Evolutionary conservation across 2,113 vertebrate species (phyloP).

Genomic region (Amphiprion ocellaris): DNA sequence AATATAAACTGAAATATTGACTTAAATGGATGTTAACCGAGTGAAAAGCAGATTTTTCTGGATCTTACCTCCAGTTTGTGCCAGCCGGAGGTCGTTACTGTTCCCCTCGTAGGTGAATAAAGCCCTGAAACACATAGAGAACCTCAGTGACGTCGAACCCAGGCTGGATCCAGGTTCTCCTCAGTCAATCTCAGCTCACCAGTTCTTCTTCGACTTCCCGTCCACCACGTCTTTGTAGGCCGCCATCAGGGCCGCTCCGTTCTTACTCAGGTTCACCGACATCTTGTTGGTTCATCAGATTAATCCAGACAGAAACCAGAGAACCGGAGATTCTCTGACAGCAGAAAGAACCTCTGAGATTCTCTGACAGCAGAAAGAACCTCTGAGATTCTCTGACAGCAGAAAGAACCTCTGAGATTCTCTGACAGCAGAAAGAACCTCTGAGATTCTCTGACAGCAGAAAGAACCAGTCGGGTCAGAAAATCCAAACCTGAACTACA

Average conservation of each 20-base stretch:
- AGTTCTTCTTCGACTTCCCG: slow-evolving; percentile 85
- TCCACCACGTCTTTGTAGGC: slow-evolving; percentile 89
- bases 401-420: neutral
- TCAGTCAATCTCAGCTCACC: slow-evolving; percentile 75
- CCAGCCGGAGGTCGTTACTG: slow-evolving; percentile 91
- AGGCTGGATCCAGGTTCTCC: neutral
- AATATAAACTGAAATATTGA: no score
- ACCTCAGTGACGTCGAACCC: no score
- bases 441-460: no score
- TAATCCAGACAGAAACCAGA: no score
- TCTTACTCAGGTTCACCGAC: slow-evolving; percentile 91
- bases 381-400: neutral
- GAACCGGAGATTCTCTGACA: no score
- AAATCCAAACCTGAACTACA: slow-evolving; percentile 31
- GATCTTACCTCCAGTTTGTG: slow-evolving; percentile 89
- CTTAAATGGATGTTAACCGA: neutral
- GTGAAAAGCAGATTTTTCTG: neutral
- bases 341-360: no score
- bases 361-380: neutral
- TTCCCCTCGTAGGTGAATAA: slow-evolving; percentile 97
- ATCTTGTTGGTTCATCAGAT: slow-evolving; percentile 59
- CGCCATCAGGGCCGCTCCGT: slow-evolving; percentile 86
- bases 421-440: no score
- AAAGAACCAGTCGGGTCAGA: neutral
- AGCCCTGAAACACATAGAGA: slow-evolving; percentile 83